Base-by-base conservation (phyloP, 2,113 vertebrate species). In the Tichodroma muraria region DNA sequence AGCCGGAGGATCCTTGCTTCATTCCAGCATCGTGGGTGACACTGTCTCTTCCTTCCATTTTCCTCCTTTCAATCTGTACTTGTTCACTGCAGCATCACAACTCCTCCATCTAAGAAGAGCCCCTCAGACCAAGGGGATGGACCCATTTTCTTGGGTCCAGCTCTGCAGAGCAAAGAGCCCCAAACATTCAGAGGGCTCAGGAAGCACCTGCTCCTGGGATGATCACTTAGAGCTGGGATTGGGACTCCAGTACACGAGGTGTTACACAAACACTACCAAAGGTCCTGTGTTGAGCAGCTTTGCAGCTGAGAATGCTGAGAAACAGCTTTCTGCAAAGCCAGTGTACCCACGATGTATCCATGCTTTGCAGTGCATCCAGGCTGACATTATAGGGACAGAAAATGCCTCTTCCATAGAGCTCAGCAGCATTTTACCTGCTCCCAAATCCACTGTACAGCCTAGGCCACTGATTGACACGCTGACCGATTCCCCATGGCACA, bases 291-390 rank as follows among this genome's bases (percentile, higher is more conserved):
- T 0, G 0, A 73, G 60, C 44, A 78, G 59, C 73, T 86, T 38
- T 53, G 52, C 52, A 79, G 33, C 9, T 2, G 17, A 85, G 42
- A 53, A 12, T 0, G 0, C 44, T 17, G 23, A 72, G 45, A 52
- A 28, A 25, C 18, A 31, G 12, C 7, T 81, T 85, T 75, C 40
- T 73, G 56, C 44, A 20, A 37, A 79, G 30, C 42, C 42, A 45
- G 20, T 1, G 27, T n/a, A 45, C 8, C 28, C 40, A 15, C 2
- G 21, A 65, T 10, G 8, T 38, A 38, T 5, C 37, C 2, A 1
- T 31, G 47, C 44, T 45, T 63, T 7, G 3, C 47, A 53, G 40
- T 10, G 33, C 42, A 37, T 57, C 53, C 40, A 69, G n/a, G 30
- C 17, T 68, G 63, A 83, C 13, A 53, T 50, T 49, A 14, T 0